Evolutionary conservation across 1,140 invertebrate species (phyloP).

Genomic region (Psix sp.): DNA sequence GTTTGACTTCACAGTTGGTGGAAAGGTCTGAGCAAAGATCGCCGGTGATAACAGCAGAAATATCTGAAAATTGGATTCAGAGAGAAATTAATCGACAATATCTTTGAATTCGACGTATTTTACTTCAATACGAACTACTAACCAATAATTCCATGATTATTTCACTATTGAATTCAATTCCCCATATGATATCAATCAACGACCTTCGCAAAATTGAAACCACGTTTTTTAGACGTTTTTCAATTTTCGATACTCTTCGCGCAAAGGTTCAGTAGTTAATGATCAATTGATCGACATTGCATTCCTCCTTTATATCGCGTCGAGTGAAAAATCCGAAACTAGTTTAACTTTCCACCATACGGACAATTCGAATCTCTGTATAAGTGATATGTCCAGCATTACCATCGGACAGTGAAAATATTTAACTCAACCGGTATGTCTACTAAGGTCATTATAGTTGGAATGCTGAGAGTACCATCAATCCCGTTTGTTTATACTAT

Average conservation of each 20-base stretch:
- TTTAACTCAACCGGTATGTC: constrained; percentile 57
- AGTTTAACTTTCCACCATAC: constrained; percentile 73
- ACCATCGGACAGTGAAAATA: constrained; percentile 66
- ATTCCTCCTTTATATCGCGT: constrained; percentile 76
- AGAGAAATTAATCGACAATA: constrained; percentile 19
- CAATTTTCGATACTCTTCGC: constrained; percentile 51
- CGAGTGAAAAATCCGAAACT: constrained; percentile 74
- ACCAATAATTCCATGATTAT: constrained; percentile 68
- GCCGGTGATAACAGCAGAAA: constrained; percentile 63
- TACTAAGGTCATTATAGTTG: constrained; percentile 33
- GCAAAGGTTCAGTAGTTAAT: constrained; percentile 65
- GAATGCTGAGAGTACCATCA: constrained; percentile 15
- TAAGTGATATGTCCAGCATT: constrained; percentile 54
- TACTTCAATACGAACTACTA: constrained; percentile 28
- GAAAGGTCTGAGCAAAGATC: constrained; percentile 62
- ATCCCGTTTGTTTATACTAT: constrained; percentile 31
- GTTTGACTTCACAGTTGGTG: constrained; percentile 62
- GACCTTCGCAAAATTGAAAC: constrained; percentile 20
- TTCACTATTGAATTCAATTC: constrained; percentile 20
- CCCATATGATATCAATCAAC: constrained; percentile 35
- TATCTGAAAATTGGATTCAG: constrained; percentile 62
- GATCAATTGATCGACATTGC: constrained; percentile 71
- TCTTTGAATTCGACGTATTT: constrained; percentile 11
- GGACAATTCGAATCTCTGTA: constrained; percentile 56
- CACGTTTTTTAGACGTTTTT: neutral